phyloP scores from a whole-genome alignment of 1,140 invertebrate species.

The Brachionus calyciflorus region DNA sequence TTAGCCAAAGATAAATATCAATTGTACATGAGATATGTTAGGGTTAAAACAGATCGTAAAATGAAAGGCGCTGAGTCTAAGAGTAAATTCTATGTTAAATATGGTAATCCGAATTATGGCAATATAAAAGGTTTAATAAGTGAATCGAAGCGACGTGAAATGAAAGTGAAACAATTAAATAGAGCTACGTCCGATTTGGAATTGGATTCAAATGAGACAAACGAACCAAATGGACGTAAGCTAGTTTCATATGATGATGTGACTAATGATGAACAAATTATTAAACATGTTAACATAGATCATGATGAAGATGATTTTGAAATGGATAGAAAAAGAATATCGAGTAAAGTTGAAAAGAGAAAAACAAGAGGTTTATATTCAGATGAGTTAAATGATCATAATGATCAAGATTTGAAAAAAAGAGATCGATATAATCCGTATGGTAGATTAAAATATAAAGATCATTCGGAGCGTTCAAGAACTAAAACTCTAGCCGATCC shows the following conservation, averaged over 20 bases:
- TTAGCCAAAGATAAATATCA: background rate
- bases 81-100: conserved; percentile 38
- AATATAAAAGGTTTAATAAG: conserved; percentile 42
- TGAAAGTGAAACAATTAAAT: background rate
- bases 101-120: conserved; percentile 46
- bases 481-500: too few species aligned
- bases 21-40: background rate
- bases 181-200: background rate
- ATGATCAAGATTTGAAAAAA: too few species aligned
- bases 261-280: too few species aligned
- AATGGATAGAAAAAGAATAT: too few species aligned
- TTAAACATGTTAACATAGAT: too few species aligned
- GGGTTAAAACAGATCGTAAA: conserved; percentile 4
- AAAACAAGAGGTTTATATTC: too few species aligned
- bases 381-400: too few species aligned
- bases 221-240: background rate
- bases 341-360: too few species aligned
- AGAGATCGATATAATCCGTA: too few species aligned
- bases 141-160: conserved; percentile 14
- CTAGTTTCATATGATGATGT: background rate
- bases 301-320: too few species aligned
- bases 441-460: too few species aligned
- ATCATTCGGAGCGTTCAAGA: too few species aligned
- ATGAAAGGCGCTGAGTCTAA: conserved; percentile 24
- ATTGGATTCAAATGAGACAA: background rate